Base-by-base conservation (phyloP, 1,140 invertebrate genomes). In the Drosophila suzukii region DNA sequence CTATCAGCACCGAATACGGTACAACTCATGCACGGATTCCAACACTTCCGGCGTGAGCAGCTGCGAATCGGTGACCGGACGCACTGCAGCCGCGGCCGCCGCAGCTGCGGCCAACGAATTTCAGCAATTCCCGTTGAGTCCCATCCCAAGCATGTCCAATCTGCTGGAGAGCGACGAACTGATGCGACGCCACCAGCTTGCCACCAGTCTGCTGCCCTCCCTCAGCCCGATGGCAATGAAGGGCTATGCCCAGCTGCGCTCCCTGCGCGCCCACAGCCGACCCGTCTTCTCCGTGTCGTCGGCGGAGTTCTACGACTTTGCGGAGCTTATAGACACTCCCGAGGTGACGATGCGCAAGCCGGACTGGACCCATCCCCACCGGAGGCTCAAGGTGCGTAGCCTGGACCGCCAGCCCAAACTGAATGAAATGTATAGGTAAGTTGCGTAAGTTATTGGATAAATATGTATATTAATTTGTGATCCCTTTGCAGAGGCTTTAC, bases 201-300 rank as follows among this genome's bases (percentile, higher is more conserved):
- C 81, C 39, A 80, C 72, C 34, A 79, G 73, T 6, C 81, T 78
- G 50, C 58, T 82, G 12, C 68, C 50, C 10, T 73, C 79, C 1
- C 74, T 90, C 34, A 96, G 95, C 82, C 95, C 95, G 76, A 94
- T 96, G 92, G 96, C 96, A 91, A 94, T 96, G 70, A 93, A 96
- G 41, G 97, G 97, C 32, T 97, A 97, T 90, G 96, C 95, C n/a
- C 96, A 95, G 17, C 92, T 98, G 47, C 94, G 96, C 80, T 95
- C 94, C 41, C 92, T 97, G 27, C 95, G 96, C 67, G 93, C 94
- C n/a, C 93, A 94, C 83, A 93, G 95, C 60, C 93, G 94, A 73
- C 94, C 94, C 0, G 78, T 92, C 2, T 68, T 92, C 36, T 84
- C 88, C 0, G 91, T 92, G 51, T 91, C 90, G 0, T 75, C 81